Conservation (phyloP, 2,888 invertebrate species). For the Nasonia oneida region DNA sequence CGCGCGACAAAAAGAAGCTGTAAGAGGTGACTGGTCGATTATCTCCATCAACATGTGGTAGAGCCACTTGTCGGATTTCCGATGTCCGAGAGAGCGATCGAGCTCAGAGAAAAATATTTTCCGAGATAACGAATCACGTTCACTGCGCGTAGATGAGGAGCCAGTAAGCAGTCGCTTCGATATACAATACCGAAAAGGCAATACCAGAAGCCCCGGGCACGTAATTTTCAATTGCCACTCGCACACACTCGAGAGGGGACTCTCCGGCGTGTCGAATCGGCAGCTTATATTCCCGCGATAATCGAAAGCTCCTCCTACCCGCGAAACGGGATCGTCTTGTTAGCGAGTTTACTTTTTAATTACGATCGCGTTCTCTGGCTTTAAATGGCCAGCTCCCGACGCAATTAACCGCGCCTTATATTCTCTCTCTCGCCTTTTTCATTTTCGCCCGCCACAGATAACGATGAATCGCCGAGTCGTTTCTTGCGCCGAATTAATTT, state of each 20-base stretch:
- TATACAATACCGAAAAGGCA: not conserved
- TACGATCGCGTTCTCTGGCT: conserved; percentile 41
- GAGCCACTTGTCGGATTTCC: conserved; percentile 2
- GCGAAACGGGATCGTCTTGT: conserved; percentile 45
- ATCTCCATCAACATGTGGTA: not conserved
- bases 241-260: not conserved
- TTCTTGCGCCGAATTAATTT: conserved; percentile 47
- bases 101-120: not conserved
- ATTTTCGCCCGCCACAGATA: conserved; percentile 31
- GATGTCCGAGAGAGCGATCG: not conserved
- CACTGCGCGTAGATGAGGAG: not conserved
- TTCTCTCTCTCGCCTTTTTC: conserved; percentile 29
- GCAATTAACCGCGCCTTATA: conserved; percentile 46
- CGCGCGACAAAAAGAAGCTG: conserved; percentile 10
- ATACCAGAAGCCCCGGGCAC: not conserved
- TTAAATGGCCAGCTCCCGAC: conserved; percentile 45
- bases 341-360: conserved; percentile 60
- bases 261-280: not conserved
- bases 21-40: conserved; percentile 43
- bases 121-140: not conserved
- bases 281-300: conserved; percentile 25
- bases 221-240: not conserved
- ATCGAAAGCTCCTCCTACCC: conserved; percentile 48
- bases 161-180: not conserved
- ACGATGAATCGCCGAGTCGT: conserved; percentile 34